phyloP scores from a whole-genome alignment of 1,140 invertebrate species.

The Bombus balteatus region DNA sequence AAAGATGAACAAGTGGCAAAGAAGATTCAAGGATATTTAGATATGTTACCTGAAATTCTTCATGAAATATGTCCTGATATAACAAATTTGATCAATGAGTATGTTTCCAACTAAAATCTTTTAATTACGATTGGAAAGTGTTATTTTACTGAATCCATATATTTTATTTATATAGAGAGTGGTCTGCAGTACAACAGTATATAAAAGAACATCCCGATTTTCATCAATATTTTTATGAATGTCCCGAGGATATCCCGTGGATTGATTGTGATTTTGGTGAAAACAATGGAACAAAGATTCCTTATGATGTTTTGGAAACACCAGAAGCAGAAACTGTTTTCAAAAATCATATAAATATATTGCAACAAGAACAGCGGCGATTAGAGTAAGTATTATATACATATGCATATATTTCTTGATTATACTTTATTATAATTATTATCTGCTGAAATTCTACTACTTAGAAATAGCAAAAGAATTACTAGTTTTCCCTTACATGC shows the following conservation, averaged over 20 bases:
- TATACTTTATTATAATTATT: not conserved
- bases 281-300: conserved; percentile 89
- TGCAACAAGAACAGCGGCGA: conserved; percentile 95
- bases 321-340: conserved; percentile 95
- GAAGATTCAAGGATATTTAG: conserved; percentile 91
- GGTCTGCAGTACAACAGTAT: conserved; percentile 92
- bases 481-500: conserved; percentile 22
- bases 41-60: conserved; percentile 90
- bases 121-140: not conserved
- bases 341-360: conserved; percentile 94
- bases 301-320: conserved; percentile 95
- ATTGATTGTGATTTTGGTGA: conserved; percentile 89
- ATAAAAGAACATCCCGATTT: conserved; percentile 94
- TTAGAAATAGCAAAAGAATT: conserved; percentile 13
- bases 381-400: conserved; percentile 88
- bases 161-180: conserved; percentile 86
- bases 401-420: conserved; percentile 1
- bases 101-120: conserved; percentile 62
- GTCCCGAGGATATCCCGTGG: conserved; percentile 90
- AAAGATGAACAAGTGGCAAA: conserved; percentile 93
- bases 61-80: conserved; percentile 93
- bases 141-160: conserved; percentile 8
- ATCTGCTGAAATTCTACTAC: not conserved
- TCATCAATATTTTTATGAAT: conserved; percentile 94
- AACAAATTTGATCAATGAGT: conserved; percentile 89